These are phyloP conservation scores for Arctia plantaginis DNA, from an alignment of 2,888 invertebrate genomes.

Conservation along the genomic window DNA sequence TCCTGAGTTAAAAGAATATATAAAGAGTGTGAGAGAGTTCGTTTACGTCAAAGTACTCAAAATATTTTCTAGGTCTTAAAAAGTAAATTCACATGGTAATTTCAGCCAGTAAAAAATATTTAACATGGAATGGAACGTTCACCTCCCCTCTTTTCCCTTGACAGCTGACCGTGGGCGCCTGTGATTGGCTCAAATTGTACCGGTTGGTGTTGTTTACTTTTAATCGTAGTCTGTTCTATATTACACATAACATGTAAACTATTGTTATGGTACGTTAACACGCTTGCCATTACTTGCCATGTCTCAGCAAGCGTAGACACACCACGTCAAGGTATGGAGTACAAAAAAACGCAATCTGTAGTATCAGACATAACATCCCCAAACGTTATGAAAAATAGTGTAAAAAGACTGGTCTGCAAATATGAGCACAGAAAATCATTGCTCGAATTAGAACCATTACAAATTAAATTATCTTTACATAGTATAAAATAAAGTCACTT, in stretches of 20 bases:
- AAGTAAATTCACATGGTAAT: not conserved
- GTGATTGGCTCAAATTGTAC: slow-evolving; percentile 42
- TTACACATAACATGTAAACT: not conserved
- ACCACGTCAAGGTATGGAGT: no score
- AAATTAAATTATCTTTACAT: no score
- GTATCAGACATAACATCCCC: no score
- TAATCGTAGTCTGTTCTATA: not conserved
- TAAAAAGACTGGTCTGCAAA: no score
- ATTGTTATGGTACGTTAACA: not conserved
- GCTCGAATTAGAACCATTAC: no score
- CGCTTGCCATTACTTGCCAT: not conserved
- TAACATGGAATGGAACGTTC: slow-evolving; percentile 21
- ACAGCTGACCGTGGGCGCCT: slow-evolving; percentile 41
- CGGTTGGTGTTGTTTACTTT: not conserved
- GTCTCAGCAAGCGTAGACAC: no score
- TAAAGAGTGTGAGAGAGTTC: not conserved
- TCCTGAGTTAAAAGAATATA: no score
- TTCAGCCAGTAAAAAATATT: not conserved
- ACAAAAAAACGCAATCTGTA: no score
- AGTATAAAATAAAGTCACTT: no score
- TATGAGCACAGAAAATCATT: no score
- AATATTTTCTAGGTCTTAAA: not conserved
- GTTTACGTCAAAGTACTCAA: not conserved
- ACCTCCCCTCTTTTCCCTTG: slow-evolving; percentile 5
- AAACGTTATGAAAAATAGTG: no score